These are phyloP conservation scores for Deroplatys truncata DNA, from an alignment of 2,888 invertebrate species.

Conservation along the genomic window DNA sequence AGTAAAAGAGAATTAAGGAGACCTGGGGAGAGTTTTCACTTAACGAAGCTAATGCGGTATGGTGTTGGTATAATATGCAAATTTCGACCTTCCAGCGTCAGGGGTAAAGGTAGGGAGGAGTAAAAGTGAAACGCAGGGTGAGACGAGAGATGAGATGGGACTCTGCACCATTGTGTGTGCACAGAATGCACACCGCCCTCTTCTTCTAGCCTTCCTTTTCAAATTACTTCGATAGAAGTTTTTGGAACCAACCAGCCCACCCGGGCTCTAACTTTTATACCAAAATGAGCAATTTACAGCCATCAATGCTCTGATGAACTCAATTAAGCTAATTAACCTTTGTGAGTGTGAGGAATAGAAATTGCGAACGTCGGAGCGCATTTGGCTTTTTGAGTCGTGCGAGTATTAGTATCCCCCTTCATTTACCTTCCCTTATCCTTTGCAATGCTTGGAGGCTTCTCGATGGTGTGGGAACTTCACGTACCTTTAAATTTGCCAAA, in stretches of 20 bases:
- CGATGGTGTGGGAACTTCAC: background rate
- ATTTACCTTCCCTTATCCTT: background rate
- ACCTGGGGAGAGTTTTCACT: background rate
- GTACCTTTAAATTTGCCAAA: background rate
- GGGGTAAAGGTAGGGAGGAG: background rate
- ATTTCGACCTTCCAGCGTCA: background rate
- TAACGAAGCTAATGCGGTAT: background rate
- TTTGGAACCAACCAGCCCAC: background rate
- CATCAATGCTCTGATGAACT: constrained; percentile 14
- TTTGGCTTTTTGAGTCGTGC: background rate
- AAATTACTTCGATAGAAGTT: constrained; percentile 3
- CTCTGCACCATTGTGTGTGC: background rate
- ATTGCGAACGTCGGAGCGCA: background rate
- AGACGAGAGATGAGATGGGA: background rate
- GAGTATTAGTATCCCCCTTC: background rate
- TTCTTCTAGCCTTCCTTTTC: background rate
- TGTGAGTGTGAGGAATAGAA: background rate
- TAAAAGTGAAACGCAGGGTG: background rate
- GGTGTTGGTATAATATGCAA: background rate
- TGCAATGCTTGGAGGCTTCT: background rate
- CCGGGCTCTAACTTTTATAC: background rate
- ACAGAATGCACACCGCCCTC: background rate
- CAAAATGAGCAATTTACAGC: background rate
- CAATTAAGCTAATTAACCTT: constrained; percentile 22
- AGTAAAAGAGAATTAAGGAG: background rate